Base-by-base conservation (phyloP, 1,140 invertebrate genomes). In the Elysia chlorotica region DNA sequence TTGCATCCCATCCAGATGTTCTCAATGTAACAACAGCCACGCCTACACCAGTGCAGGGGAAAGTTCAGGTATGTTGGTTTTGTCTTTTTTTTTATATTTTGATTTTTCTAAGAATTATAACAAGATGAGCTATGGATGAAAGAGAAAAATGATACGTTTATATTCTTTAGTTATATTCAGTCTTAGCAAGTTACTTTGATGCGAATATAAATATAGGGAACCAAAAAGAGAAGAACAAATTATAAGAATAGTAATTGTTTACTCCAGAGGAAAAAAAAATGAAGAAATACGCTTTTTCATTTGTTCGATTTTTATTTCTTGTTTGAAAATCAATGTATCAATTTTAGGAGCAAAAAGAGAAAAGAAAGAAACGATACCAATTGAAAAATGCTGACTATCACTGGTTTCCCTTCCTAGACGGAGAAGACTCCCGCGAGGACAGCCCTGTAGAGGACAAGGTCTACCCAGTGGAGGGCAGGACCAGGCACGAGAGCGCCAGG, bases 31-130 rank as follows among this genome's bases (percentile, higher is more conserved):
- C 21, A 23, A 57, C 5, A 31, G 57, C 10, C 72, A 74, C 30
- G 48, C 63, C 19, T 74, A 74, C 23, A 37, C 72, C 0, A 74
- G 72, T 61, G 72, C 72, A 33, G 72, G 72, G 67, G 62, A 4
- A 65, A 23, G 14, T 37, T 0, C 25, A 67, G 30, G 35, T 63
- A 28, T 63, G 21, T n/a, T 63, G 21, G 21, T 19, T 63, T 19
- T 63, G 21, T 63, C 21, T 63, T 19, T 63, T 19, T 63, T 19
- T 63, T 19, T 63, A 14, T 63, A 28, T 63, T 19, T 63, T 19
- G 30, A 63, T 63, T 19, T 63, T 19, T 63, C 21, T 63, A 57
- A 23, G 30, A 10, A 57, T 6, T 4, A 23, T 25, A 6, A 57
- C 30, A 4, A 10, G 30, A 23, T 25, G 6, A 48, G 14, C n/a